Conservation (phyloP, 2,797 vertebrate species). For the Coregonus ussuriensis region DNA sequence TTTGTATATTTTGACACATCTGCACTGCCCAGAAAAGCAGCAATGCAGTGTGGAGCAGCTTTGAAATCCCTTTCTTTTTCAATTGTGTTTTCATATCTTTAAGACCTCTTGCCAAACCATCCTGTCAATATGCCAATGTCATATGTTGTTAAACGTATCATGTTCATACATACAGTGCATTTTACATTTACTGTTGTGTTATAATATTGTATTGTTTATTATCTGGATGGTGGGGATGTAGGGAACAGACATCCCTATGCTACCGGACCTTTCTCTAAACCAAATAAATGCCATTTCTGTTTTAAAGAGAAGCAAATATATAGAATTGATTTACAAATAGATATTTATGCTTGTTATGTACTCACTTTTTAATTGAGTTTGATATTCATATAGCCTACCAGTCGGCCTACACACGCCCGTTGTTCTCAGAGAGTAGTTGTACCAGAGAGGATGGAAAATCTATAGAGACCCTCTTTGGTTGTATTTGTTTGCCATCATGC, state of each 20-base stretch:
- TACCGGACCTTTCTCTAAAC: conserved; percentile 57
- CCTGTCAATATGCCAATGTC: conserved; percentile 41
- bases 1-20: conserved; percentile 55
- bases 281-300: conserved; percentile 66
- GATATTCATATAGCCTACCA: conserved; percentile 13
- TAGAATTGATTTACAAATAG: conserved; percentile 63
- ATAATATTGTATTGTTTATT: conserved; percentile 60
- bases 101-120: conserved; percentile 47
- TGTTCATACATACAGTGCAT: conserved; percentile 49
- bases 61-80: conserved; percentile 34
- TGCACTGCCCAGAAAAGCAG: conserved; percentile 44
- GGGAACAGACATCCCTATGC: conserved; percentile 21
- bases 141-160: conserved; percentile 50
- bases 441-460: not conserved
- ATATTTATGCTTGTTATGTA: conserved; percentile 60
- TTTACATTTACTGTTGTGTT: conserved; percentile 66
- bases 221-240: conserved; percentile 30
- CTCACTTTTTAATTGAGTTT: conserved; percentile 17
- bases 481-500: not conserved
- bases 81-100: conserved; percentile 32
- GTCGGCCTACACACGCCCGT: not conserved
- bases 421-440: conserved; percentile 1
- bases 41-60: conserved; percentile 58
- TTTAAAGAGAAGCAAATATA: conserved; percentile 68
- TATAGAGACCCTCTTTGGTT: not conserved